Evolutionary conservation across 64 coral and sea anemone species (phyloP).

Genomic region (Astreopora myriophthalma): DNA sequence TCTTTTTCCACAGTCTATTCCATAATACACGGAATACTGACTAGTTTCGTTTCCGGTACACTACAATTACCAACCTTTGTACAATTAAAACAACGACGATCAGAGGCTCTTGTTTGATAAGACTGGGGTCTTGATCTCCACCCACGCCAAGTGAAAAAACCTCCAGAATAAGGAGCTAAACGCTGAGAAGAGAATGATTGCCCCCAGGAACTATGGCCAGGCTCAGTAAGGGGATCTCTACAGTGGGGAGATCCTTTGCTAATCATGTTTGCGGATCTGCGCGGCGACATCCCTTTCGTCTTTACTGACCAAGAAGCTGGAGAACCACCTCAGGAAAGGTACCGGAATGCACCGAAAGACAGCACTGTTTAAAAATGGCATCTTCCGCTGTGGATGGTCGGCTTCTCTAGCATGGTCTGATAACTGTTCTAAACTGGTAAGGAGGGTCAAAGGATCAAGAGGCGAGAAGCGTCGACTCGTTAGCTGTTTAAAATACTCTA

Average conservation of each 20-base stretch:
- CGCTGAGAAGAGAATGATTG: background rate
- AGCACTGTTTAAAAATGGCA: slow-evolving; percentile 37
- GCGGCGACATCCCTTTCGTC: background rate
- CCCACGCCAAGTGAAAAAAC: background rate
- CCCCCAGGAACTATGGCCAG: background rate
- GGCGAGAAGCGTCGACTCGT: too few relatives aligned
- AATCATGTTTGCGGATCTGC: slow-evolving; percentile 27
- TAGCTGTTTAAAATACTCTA: too few relatives aligned
- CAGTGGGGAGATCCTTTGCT: background rate
- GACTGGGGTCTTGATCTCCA: background rate
- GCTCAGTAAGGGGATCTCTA: background rate
- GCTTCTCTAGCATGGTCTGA: background rate
- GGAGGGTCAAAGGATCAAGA: background rate
- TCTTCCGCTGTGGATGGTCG: background rate
- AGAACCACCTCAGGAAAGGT: background rate
- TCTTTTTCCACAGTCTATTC: too few relatives aligned
- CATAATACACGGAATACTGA: too few relatives aligned
- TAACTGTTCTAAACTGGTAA: background rate
- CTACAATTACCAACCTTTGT: background rate
- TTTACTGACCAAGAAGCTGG: background rate
- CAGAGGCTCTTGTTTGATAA: background rate
- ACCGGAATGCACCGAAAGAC: background rate
- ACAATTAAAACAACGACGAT: slow-evolving; percentile 41
- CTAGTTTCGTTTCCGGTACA: too few relatives aligned
- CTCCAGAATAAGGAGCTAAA: background rate